These are phyloP conservation scores for Spialia ferax DNA, from an alignment of 2,888 invertebrate genomes.

Conservation along the genomic window DNA sequence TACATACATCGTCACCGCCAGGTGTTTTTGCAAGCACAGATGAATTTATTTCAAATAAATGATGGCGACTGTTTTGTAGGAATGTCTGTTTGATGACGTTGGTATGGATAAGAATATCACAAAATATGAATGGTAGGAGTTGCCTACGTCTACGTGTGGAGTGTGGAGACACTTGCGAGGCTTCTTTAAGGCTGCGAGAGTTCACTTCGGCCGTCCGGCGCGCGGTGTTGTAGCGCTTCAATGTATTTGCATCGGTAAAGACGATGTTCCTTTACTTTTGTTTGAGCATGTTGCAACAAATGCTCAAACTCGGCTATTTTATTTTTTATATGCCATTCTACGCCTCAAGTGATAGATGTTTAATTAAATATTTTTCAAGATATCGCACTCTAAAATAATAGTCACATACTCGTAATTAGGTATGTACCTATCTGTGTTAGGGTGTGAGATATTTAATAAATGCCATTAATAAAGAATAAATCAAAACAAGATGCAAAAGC, in stretches of 20 bases:
- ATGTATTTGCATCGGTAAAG: conserved; percentile 1
- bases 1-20: too few species aligned
- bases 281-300: background rate
- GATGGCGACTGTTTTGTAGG: background rate
- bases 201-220: background rate
- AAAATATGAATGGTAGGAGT: conserved; percentile 3
- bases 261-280: background rate
- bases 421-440: too few species aligned
- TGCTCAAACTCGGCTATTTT: background rate
- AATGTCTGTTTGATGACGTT: conserved; percentile 4
- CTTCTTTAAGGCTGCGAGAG: conserved; percentile 9
- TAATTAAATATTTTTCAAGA: too few species aligned
- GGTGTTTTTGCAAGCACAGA: too few species aligned
- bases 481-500: too few species aligned
- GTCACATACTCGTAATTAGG: too few species aligned
- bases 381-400: too few species aligned
- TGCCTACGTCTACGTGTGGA: background rate
- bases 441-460: too few species aligned
- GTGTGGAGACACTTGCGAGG: background rate
- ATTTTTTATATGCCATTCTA: background rate
- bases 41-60: background rate
- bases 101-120: background rate
- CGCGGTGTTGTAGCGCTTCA: conserved; percentile 1
- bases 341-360: too few species aligned
- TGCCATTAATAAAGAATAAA: too few species aligned